Conservation (phyloP, 2,888 invertebrate species). For the Melitaea athalia region DNA sequence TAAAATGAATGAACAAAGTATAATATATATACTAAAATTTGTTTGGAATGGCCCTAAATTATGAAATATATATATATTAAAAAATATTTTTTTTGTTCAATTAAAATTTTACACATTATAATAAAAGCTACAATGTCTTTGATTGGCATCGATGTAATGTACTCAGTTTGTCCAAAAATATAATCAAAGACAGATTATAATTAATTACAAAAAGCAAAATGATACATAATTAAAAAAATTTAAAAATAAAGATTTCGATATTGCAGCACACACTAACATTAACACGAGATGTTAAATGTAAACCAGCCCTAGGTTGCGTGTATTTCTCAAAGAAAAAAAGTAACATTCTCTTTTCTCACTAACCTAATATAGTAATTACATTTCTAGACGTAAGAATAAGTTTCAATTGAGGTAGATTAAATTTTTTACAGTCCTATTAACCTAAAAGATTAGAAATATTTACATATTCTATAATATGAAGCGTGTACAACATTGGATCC, state of each 20-base stretch:
- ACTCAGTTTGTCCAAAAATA: conserved; percentile 11
- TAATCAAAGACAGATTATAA: conserved; percentile 19
- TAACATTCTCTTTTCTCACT: conserved; percentile 60
- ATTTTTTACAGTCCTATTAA: conserved; percentile 82
- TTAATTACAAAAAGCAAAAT: conserved; percentile 54
- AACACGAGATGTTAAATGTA: conserved; percentile 55
- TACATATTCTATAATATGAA: conserved; percentile 72
- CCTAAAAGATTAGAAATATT: conserved; percentile 79
- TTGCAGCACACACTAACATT: conserved; percentile 70
- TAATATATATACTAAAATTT: conserved; percentile 23
- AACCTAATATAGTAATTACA: conserved; percentile 76
- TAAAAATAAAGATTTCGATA: conserved; percentile 64
- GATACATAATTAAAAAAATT: conserved; percentile 62
- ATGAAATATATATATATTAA: conserved; percentile 18
- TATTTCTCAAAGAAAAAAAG: conserved; percentile 65
- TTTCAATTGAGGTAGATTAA: conserved; percentile 81
- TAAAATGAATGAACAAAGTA: conserved; percentile 28
- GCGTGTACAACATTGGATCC: conserved; percentile 72
- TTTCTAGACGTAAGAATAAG: conserved; percentile 76
- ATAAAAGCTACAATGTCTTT: conserved; percentile 20
- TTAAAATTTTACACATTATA: conserved; percentile 9
- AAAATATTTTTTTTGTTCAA: conserved; percentile 11
- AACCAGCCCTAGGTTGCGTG: conserved; percentile 57
- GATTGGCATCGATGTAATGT: conserved; percentile 15
- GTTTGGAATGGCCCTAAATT: conserved; percentile 35